Conservation (phyloP, 2,888 invertebrate genomes). For the Gisinianus flammeolus region DNA sequence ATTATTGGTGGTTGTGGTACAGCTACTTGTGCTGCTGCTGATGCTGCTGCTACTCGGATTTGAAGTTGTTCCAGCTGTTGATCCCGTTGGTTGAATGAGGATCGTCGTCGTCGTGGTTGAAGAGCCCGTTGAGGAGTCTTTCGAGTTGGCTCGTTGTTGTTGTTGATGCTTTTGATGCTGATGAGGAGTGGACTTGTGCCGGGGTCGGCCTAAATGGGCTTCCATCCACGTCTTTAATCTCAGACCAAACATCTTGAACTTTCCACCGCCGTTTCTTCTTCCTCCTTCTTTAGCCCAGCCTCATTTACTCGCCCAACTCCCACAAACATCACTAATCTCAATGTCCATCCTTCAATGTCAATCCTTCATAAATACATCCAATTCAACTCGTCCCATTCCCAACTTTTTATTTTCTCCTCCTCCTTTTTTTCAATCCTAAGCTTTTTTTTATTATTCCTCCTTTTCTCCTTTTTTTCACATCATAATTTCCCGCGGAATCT, state of each 20-base stretch:
- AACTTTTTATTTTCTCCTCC: background rate
- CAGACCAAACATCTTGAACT: conserved; percentile 57
- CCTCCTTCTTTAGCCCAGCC: conserved; percentile 21
- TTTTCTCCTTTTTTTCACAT: too few relatives aligned
- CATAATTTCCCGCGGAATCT: too few relatives aligned
- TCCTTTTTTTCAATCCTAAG: too few relatives aligned
- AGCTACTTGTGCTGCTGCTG: conserved; percentile 12
- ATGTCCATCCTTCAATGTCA: too few relatives aligned
- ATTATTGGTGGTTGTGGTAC: too few relatives aligned
- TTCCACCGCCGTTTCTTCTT: background rate
- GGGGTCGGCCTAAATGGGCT: conserved; percentile 58
- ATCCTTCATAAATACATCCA: too few relatives aligned
- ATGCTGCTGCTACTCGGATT: background rate
- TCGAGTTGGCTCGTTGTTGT: conserved; percentile 27
- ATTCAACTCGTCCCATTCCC: background rate
- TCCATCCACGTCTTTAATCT: conserved; percentile 59
- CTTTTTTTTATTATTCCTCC: too few relatives aligned
- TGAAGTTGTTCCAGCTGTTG: conserved; percentile 12
- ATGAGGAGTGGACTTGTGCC: conserved; percentile 44
- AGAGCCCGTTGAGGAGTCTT: background rate
- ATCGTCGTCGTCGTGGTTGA: background rate
- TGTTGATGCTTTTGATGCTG: conserved; percentile 30
- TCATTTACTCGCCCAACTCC: conserved; percentile 18
- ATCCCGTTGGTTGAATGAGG: too few relatives aligned
- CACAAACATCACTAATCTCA: background rate